phyloP scores from a whole-genome alignment of 2,888 invertebrate species.

The Clitarchus hookeri region DNA sequence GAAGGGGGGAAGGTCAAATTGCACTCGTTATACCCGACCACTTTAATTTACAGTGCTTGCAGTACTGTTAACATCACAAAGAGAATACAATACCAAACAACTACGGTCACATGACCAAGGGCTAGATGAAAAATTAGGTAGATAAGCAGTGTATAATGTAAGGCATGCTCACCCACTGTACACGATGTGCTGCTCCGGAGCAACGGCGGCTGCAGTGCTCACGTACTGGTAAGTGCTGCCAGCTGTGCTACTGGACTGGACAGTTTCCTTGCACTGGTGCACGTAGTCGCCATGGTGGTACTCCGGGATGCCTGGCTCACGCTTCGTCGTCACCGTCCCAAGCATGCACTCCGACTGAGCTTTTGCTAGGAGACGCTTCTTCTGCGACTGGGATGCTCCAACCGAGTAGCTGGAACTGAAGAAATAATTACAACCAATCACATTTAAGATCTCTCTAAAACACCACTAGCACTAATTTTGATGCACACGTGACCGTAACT shows the following conservation, averaged over 20 bases:
- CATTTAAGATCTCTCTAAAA: not conserved
- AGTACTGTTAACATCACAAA: too few species aligned
- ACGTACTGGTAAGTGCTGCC: conserved; percentile 52
- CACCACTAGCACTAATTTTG: too few species aligned
- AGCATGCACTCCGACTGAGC: conserved; percentile 73
- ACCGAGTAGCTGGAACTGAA: conserved; percentile 49
- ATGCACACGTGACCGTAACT: too few species aligned
- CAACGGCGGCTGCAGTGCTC: conserved; percentile 51
- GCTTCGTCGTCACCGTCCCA: conserved; percentile 43
- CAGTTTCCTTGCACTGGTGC: conserved; percentile 31
- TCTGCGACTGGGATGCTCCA: conserved; percentile 75
- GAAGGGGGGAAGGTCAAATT: too few species aligned
- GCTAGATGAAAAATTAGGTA: too few species aligned
- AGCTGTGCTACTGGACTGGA: not conserved
- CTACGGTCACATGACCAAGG: too few species aligned
- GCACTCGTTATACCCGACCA: too few species aligned
- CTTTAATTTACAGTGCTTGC: too few species aligned
- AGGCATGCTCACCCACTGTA: conserved; percentile 51
- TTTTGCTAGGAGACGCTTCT: conserved; percentile 86
- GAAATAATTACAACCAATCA: not conserved
- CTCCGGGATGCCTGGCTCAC: conserved; percentile 55
- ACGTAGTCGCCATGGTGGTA: conserved; percentile 49
- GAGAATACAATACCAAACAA: too few species aligned
- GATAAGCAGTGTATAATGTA: too few species aligned
- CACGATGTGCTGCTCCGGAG: conserved; percentile 58